Base-by-base conservation (phyloP, 2,797 vertebrate genomes). In the Chrosomus eos region DNA sequence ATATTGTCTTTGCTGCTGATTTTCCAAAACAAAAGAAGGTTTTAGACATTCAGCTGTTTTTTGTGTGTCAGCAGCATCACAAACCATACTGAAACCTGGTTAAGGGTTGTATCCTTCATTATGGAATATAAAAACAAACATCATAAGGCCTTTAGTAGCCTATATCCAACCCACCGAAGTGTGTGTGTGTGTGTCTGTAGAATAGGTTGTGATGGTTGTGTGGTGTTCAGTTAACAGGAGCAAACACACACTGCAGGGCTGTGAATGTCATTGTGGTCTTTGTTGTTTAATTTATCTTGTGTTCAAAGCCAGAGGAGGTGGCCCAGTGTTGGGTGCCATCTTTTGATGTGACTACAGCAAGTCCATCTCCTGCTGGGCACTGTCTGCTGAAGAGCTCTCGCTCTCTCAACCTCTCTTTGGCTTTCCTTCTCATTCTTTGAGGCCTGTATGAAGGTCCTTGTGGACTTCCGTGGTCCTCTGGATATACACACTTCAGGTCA, bases 211-310 rank as follows among this genome's bases (percentile, higher is more conserved):
- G 40, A 45, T 58, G 90, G 93, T 88, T 81, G 73, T 86, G 80
- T 66, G 70, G 84, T 83, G 60, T 89, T 87, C 89, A 83, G 92
- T 92, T 93, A 93, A 93, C 92, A 90, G 90, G 90, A 91, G 93
- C 91, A 91, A 87, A 86, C 84, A 85, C 53, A 91, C 92, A 91
- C 92, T 94, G 93, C 94, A 93, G 93, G 92, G 88, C 89, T 83
- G 91, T 95, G 95, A 96, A 95, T 95, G 95, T 95, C 95, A 96
- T 88, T 91, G 92, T 93, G 90, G 87, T 90, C 95, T 96, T 96
- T 96, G 95, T 96, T 96, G 95, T 96, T 96, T 96, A 95, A 96
- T 96, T 96, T 95, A 96, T 96, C 94, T 94, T 94, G 72, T 93
- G 95, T 96, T 96, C 95, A 96, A 96, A 96, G 95, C 94, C 93